phyloP scores from a whole-genome alignment of 2,113 vertebrate genomes.

The Formicarius rufipectus region DNA sequence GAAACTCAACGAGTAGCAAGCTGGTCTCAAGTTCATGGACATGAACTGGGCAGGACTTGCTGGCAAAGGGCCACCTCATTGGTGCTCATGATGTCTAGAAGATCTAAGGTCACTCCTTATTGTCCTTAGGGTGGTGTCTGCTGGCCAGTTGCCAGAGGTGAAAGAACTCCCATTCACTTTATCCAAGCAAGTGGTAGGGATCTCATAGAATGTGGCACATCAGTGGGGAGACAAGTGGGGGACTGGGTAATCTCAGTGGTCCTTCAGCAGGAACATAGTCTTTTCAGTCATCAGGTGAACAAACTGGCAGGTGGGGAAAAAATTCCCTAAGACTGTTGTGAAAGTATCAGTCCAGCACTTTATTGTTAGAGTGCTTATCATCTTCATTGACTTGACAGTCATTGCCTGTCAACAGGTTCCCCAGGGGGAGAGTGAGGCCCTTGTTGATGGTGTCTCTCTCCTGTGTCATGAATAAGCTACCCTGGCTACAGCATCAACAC shows the following conservation, averaged over 20 bases:
- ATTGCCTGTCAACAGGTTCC: not conserved
- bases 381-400: not conserved
- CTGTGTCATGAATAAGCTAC: not conserved
- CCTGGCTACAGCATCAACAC: not conserved
- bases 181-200: not conserved
- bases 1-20: not conserved
- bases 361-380: not conserved
- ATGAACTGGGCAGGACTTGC: not conserved
- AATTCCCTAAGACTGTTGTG: not conserved
- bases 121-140: not conserved
- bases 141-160: not conserved
- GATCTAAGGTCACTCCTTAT: not conserved
- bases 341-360: not conserved
- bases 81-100: not conserved
- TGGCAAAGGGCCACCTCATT: not conserved
- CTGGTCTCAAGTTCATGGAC: not conserved
- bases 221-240: not conserved
- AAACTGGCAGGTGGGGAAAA: not conserved
- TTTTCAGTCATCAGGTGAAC: not conserved
- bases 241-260: not conserved
- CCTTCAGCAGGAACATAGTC: not conserved
- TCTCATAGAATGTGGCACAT: not conserved
- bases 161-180: not conserved
- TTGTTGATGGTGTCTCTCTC: not conserved
- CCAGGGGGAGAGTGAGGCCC: rapidly evolving